Conservation (phyloP, 2,888 invertebrate genomes). For the Adelphocoris suturalis region DNA sequence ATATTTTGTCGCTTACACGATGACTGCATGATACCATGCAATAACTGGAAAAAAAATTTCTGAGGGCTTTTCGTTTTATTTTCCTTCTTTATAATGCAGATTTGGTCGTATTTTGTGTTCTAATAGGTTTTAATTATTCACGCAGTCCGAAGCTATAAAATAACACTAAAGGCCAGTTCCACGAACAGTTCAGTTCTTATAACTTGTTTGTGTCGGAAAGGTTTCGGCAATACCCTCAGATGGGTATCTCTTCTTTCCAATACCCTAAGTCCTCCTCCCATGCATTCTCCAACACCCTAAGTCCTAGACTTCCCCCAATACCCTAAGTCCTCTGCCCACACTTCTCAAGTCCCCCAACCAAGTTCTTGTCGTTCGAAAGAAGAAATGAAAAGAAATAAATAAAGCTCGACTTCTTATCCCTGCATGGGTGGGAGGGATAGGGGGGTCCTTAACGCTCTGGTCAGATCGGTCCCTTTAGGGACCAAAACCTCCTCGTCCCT, state of each 20-base stretch:
- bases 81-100: no score
- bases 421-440: background rate
- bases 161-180: no score
- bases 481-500: background rate
- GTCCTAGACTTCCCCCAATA: background rate
- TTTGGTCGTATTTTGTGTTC: no score
- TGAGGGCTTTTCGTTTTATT: no score
- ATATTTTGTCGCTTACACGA: no score
- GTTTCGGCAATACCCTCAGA: background rate
- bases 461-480: constrained; percentile 18
- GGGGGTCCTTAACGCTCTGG: constrained; percentile 3
- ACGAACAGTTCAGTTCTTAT: no score
- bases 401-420: constrained; percentile 33
- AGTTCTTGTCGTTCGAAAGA: constrained; percentile 16
- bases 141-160: no score
- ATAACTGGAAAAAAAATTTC: no score
- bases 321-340: background rate
- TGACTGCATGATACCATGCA: no score
- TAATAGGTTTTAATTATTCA: no score
- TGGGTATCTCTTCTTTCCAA: constrained; percentile 21
- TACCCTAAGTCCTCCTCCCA: background rate
- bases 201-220: no score
- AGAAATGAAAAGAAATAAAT: constrained; percentile 42
- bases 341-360: background rate
- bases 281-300: constrained; percentile 11